phyloP scores from a whole-genome alignment of 2,113 vertebrate species.

The Theropithecus gelada region DNA sequence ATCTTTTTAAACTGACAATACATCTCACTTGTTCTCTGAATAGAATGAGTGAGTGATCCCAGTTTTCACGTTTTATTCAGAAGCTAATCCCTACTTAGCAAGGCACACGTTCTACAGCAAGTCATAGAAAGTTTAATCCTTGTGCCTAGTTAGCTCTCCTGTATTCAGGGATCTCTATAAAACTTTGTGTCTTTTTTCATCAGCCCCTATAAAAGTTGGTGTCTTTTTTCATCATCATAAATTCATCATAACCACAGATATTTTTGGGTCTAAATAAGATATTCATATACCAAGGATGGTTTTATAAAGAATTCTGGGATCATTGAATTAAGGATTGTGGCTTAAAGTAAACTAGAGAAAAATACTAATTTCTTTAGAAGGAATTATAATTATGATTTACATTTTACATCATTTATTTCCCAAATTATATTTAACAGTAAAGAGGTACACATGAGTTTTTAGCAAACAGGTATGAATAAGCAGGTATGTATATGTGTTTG shows the following conservation, averaged over 20 bases:
- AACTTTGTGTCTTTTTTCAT: background rate
- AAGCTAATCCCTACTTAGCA: constrained; percentile 12
- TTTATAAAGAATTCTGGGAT: constrained; percentile 17
- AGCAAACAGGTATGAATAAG: background rate
- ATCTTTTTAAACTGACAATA: background rate
- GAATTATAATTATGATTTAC: background rate
- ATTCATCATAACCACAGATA: background rate
- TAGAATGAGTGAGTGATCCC: background rate
- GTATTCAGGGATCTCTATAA: background rate
- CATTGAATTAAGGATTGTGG: background rate
- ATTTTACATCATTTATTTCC: background rate
- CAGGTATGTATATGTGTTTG: background rate
- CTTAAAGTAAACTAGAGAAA: background rate
- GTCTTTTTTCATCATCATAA: background rate
- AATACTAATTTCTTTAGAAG: background rate
- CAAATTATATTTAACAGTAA: background rate
- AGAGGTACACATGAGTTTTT: background rate
- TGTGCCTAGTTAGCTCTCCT: background rate
- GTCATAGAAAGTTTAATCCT: background rate
- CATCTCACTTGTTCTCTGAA: constrained; percentile 31
- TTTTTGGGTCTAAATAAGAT: background rate
- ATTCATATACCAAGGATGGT: background rate
- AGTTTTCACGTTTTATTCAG: constrained; percentile 42
- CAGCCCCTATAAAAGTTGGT: background rate
- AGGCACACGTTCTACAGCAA: background rate